A percentile compares a stretch with the other conserved stretches of the same genome.
These are phyloP conservation scores for Ciona savignyi DNA, from an alignment of 23 tunicate genomes.

Conservation along the genomic window DNA sequence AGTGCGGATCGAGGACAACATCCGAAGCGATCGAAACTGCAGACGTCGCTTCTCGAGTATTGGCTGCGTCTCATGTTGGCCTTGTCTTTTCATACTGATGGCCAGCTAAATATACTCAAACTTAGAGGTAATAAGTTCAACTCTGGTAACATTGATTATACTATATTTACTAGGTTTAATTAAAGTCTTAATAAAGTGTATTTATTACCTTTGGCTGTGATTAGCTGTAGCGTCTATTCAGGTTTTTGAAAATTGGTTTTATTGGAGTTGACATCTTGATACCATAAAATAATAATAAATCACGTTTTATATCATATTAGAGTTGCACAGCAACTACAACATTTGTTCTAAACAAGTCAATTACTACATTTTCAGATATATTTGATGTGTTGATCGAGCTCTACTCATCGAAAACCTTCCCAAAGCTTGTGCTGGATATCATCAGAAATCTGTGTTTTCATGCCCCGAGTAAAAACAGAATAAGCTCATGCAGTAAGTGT, in stretches of 20 bases:
- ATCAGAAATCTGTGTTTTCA: slow-evolving; percentile 75
- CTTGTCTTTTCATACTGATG: slow-evolving; percentile 75
- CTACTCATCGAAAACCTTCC: slow-evolving; percentile 1
- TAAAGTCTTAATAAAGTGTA: no score
- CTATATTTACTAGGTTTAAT: neutral
- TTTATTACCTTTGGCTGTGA: no score
- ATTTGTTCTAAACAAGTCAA: no score
- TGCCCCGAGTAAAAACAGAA: slow-evolving; percentile 68
- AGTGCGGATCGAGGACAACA: slow-evolving; percentile 73
- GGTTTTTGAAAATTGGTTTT: no score
- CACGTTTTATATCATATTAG: no score
- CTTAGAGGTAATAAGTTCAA: slow-evolving; percentile 34
- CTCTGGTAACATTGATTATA: neutral
- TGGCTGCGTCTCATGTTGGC: slow-evolving; percentile 65
- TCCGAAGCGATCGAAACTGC: slow-evolving; percentile 73
- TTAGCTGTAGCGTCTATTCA: no score
- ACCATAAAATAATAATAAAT: no score
- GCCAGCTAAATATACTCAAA: slow-evolving; percentile 74
- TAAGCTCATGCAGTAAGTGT: slow-evolving; percentile 58
- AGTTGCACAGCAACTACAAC: neutral
- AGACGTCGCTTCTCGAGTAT: slow-evolving; percentile 28
- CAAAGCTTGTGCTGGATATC: slow-evolving; percentile 32
- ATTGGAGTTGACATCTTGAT: no score
- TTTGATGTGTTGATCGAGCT: slow-evolving; percentile 56
- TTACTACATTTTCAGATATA: slow-evolving; percentile 32